Percentiles rank a stretch among this genome's conserved stretches.
These are phyloP conservation scores for Apoderus coryli DNA, from an alignment of 2,888 invertebrate genomes.

Conservation along the genomic window DNA sequence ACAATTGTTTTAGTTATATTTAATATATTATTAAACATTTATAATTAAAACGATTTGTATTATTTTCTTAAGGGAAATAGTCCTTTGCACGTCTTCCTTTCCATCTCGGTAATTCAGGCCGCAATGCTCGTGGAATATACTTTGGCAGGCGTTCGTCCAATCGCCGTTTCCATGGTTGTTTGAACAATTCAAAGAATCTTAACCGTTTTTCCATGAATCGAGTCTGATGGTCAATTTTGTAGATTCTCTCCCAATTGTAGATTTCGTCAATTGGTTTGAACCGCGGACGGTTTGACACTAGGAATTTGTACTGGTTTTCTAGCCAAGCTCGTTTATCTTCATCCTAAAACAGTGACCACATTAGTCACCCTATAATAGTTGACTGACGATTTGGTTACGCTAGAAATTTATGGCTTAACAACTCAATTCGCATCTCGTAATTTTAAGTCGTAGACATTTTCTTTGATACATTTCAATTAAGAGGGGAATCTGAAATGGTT, in stretches of 20 bases:
- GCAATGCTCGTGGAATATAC: conserved; percentile 54
- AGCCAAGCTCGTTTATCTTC: conserved; percentile 54
- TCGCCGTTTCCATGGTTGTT: conserved; percentile 45
- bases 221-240: conserved; percentile 56
- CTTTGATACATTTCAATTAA: no score
- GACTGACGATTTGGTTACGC: no score
- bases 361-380: no score
- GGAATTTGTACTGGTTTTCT: conserved; percentile 50
- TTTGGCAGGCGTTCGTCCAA: conserved; percentile 50
- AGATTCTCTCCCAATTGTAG: conserved; percentile 71
- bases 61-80: conserved; percentile 43
- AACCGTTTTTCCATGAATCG: conserved; percentile 51
- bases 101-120: conserved; percentile 44
- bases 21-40: conserved; percentile 3
- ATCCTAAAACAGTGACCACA: conserved; percentile 34
- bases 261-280: conserved; percentile 50
- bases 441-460: no score
- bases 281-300: conserved; percentile 52
- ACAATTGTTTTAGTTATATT: conserved; percentile 1
- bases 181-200: conserved; percentile 54
- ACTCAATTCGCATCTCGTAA: no score
- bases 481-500: no score
- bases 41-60: not conserved
- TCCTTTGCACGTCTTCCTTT: conserved; percentile 50
- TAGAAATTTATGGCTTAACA: no score